phyloP scores from a whole-genome alignment of 2,888 invertebrate genomes.

The Cataglyphis livida region DNA sequence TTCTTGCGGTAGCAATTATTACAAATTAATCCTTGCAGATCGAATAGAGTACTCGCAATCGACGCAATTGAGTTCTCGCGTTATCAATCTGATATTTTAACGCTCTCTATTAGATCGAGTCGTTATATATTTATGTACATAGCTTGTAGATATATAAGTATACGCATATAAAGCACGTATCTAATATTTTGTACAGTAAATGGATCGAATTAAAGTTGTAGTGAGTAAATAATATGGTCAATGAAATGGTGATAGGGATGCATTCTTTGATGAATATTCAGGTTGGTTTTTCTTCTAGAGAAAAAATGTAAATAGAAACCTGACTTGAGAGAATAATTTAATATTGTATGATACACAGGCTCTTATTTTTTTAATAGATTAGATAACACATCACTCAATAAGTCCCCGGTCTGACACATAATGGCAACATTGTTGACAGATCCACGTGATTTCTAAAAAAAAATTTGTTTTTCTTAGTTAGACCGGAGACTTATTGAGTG shows the following conservation, averaged over 20 bases:
- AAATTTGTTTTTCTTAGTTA: too few species aligned
- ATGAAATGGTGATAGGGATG: conserved; percentile 38
- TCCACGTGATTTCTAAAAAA: too few species aligned
- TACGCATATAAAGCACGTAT: conserved; percentile 5
- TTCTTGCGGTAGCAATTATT: conserved; percentile 1
- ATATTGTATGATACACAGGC: not conserved
- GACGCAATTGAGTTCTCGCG: conserved; percentile 31
- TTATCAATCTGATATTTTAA: conserved; percentile 32
- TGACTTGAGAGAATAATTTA: not conserved
- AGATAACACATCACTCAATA: too few species aligned
- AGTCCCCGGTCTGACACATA: too few species aligned
- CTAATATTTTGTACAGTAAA: conserved; percentile 50
- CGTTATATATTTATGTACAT: not conserved
- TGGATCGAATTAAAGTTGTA: conserved; percentile 26
- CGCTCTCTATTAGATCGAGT: conserved; percentile 26
- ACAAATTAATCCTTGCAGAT: conserved; percentile 27
- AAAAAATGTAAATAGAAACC: not conserved
- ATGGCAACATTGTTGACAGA: too few species aligned
- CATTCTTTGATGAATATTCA: conserved; percentile 3
- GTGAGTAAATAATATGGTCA: conserved; percentile 34
- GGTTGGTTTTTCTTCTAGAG: not conserved
- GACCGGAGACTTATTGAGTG: too few species aligned
- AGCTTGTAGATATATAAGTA: conserved; percentile 35
- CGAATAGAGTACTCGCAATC: conserved; percentile 26
- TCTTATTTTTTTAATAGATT: not conserved